phyloP scores from a whole-genome alignment of 2,113 vertebrate genomes.

The Condylura cristata region DNA sequence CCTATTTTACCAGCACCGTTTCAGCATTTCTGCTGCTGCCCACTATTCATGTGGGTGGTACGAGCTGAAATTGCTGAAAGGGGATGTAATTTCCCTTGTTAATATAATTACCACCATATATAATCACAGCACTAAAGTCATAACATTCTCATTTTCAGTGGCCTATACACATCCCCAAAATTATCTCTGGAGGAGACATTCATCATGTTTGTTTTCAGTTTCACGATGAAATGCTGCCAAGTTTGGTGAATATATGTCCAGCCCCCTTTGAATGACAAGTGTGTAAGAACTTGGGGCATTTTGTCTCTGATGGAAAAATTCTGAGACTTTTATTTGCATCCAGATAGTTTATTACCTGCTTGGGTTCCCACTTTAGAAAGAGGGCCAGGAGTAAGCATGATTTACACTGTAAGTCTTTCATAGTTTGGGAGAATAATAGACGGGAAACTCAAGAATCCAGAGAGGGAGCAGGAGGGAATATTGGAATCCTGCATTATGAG shows the following conservation, averaged over 20 bases:
- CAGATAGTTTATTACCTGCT: slow-evolving; percentile 54
- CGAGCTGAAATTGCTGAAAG: slow-evolving; percentile 75
- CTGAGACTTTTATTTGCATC: slow-evolving; percentile 11
- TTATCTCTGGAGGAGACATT: slow-evolving; percentile 72
- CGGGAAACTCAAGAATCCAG: neutral
- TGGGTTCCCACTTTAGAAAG: neutral
- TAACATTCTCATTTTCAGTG: slow-evolving; percentile 77
- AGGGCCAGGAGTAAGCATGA: neutral
- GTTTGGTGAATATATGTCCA: slow-evolving; percentile 39
- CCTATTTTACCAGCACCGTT: slow-evolving; percentile 32
- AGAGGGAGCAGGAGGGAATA: neutral
- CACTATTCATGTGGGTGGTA: slow-evolving; percentile 74
- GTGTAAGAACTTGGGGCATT: slow-evolving; percentile 2
- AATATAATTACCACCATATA: slow-evolving; percentile 81
- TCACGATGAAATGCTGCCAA: slow-evolving; percentile 69
- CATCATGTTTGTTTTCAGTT: slow-evolving; percentile 76
- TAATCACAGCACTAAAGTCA: slow-evolving; percentile 76
- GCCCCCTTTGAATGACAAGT: slow-evolving; percentile 54
- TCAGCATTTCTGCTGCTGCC: slow-evolving; percentile 67
- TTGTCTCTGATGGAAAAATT: neutral
- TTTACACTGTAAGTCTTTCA: neutral
- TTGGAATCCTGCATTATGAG: neutral
- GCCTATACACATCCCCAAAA: slow-evolving; percentile 69
- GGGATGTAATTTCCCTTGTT: slow-evolving; percentile 79
- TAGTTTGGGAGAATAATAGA: slow-evolving; percentile 14